These are phyloP conservation scores for Epistrophe eligans DNA, from an alignment of 2,888 invertebrate species.

Conservation along the genomic window DNA sequence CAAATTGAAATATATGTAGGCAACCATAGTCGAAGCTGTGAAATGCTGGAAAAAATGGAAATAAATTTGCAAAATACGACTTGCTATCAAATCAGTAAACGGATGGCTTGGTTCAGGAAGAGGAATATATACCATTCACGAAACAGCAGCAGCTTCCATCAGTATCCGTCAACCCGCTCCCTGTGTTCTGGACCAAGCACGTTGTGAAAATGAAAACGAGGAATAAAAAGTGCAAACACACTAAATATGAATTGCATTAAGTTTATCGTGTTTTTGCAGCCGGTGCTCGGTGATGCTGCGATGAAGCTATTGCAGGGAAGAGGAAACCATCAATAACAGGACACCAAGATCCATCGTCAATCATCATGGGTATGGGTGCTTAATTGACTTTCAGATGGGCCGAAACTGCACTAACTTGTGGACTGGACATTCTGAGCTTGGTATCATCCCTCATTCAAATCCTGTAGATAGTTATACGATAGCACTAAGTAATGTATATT, in stretches of 20 bases:
- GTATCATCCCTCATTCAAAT: constrained; percentile 54
- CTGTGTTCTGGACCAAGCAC: not conserved
- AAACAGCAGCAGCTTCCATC: not conserved
- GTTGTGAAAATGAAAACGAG: constrained; percentile 49
- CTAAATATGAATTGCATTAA: constrained; percentile 76
- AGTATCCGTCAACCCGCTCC: not conserved
- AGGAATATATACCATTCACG: not conserved
- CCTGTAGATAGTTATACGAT: constrained; percentile 43
- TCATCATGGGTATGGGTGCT: constrained; percentile 47
- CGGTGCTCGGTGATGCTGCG: not conserved
- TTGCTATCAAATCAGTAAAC: constrained; percentile 1
- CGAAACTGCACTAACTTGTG: not conserved
- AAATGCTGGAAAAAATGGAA: constrained; percentile 73
- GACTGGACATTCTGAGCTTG: not conserved
- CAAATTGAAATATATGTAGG: constrained; percentile 68
- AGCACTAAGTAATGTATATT: constrained; percentile 59
- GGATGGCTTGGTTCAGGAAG: not conserved
- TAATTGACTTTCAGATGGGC: constrained; percentile 46
- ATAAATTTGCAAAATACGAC: constrained; percentile 73
- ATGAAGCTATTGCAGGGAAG: not conserved
- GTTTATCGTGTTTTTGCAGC: constrained; percentile 74
- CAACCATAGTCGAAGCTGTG: constrained; percentile 46
- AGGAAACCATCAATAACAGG: constrained; percentile 3
- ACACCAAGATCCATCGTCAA: constrained; percentile 40
- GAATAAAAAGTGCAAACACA: constrained; percentile 72